Base-by-base conservation (phyloP, 1,140 invertebrate species). In the Lucilia cuprina region DNA sequence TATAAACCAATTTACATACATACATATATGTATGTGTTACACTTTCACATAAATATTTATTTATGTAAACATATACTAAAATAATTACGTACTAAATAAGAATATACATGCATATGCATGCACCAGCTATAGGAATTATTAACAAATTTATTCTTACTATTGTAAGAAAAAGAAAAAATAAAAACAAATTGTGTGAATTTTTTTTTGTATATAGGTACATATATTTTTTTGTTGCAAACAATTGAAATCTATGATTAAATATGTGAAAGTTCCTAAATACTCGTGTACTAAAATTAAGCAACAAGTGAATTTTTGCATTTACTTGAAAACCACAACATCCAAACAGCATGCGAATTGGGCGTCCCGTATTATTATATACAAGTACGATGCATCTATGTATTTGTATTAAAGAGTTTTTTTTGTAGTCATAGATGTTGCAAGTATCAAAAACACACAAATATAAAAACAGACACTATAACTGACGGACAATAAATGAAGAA, bases 241-340 rank as follows among this genome's bases (percentile, higher is more conserved):
- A 70, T 70, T 70, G 19, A 70, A 70, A 70, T 70, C 21, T 70
- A 70, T 70, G 65, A 70, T 70, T 70, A 70, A 70, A 70, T 70
- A 70, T 70, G 65, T 70, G 65, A 70, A 70, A 70, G 65, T 70
- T 70, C 19, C 65, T 70, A 21, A 70, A 70, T 10, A 70, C 41
- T 41, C 41, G 41, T 41, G 41, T 41, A 41, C 41, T 41, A 41
- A 21, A 19, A 19, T 70, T 10, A 70, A 70, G 65, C 65, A 70
- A 70, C 65, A 70, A 70, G 65, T 70, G 65, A 70, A 70, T 70
- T 70, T 70, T 30, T 30, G 25, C n/a, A 70, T 70, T 70, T 70
- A 21, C n/a, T 70, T 70, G 10, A 0, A 19, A 70, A 70, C 65
- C n/a, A 70, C 65, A 70, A 21, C 65, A 10, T 70, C 65, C n/a